Evolutionary conservation across 92 coral and sea anemone species (phyloP).

Genomic region (Porites cylindrica): DNA sequence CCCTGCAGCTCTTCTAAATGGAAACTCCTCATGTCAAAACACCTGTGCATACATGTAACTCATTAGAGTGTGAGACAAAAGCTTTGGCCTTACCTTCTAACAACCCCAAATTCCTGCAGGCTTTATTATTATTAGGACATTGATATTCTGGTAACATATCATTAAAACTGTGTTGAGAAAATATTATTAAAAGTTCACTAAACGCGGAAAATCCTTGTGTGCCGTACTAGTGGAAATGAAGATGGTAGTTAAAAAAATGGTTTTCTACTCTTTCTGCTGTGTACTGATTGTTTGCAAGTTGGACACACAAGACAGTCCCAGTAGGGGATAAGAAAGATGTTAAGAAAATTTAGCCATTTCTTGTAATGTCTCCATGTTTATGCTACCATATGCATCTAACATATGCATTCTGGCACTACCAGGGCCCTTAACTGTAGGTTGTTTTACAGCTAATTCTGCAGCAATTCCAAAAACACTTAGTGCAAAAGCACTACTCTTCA

Average conservation of each 20-base stretch:
- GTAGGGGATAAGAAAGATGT: neutral
- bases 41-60: neutral
- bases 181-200: too few relatives aligned
- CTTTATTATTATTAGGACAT: neutral
- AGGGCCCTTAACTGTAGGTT: conserved; percentile 47
- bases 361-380: conserved; percentile 19
- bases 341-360: conserved; percentile 50
- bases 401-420: conserved; percentile 64
- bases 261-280: too few relatives aligned
- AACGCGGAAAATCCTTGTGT: neutral
- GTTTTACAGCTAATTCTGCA: conserved; percentile 49
- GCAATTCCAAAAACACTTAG: conserved; percentile 60
- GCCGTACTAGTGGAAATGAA: too few relatives aligned
- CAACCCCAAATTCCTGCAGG: neutral
- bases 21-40: too few relatives aligned
- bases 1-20: too few relatives aligned
- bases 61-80: neutral
- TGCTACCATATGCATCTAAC: conserved; percentile 46
- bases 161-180: too few relatives aligned
- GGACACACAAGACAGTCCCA: neutral
- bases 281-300: too few relatives aligned
- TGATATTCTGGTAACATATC: neutral
- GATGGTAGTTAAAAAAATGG: too few relatives aligned
- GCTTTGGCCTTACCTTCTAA: neutral
- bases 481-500: conserved; percentile 60